Percentiles rank a stretch among this genome's conserved stretches.
Conservation (phyloP, 2,113 vertebrate species). For the Grus americana region DNA sequence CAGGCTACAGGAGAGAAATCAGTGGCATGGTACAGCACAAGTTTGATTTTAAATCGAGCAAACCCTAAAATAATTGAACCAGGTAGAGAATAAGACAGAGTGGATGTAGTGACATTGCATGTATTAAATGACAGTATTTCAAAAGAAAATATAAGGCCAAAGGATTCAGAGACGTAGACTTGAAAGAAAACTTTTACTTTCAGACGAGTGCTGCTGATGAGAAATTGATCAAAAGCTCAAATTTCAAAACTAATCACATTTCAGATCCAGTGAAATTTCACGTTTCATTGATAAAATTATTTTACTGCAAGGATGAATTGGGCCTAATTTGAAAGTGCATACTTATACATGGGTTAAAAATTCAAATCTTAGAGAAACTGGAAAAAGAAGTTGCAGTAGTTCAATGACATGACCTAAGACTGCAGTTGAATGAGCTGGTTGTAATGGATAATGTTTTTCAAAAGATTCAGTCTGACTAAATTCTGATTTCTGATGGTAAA, state of each 20-base stretch:
- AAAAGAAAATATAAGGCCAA: background rate
- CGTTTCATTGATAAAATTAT: background rate
- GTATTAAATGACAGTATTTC: background rate
- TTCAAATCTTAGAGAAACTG: background rate
- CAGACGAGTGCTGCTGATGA: background rate
- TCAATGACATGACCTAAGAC: background rate
- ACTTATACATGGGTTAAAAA: background rate
- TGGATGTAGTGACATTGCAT: background rate
- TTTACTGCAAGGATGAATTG: background rate
- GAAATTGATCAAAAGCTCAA: background rate
- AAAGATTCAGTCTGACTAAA: background rate
- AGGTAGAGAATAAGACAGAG: background rate
- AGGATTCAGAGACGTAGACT: background rate
- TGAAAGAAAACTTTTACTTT: background rate
- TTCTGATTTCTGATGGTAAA: background rate
- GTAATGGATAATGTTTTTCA: background rate
- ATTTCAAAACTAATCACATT: background rate
- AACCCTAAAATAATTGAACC: background rate
- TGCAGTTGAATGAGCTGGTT: background rate
- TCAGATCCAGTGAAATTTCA: background rate
- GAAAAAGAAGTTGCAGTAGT: background rate
- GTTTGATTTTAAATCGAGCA: background rate
- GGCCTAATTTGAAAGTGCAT: background rate
- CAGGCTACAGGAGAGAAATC: background rate
- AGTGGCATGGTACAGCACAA: background rate